Conservation (phyloP, 2,113 vertebrate genomes). For the Budorcas taxicolor region DNA sequence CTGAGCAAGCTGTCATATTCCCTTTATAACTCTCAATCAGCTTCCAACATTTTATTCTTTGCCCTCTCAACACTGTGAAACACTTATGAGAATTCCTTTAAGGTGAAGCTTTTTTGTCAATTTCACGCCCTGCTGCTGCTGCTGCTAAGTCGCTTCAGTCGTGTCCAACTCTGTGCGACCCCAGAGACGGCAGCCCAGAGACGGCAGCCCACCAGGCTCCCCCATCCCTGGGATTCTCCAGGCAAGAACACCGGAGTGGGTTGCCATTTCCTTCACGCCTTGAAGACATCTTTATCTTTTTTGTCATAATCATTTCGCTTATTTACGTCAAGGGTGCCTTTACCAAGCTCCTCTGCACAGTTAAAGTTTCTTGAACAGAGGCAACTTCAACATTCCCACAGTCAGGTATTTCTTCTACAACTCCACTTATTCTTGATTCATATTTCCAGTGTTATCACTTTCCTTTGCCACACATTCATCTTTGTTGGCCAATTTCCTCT, state of each 20-base stretch:
- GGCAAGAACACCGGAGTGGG: too few relatives aligned
- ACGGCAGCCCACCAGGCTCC: too few relatives aligned
- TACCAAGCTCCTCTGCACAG: neutral
- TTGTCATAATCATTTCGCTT: neutral
- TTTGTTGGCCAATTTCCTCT: neutral
- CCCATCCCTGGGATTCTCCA: too few relatives aligned
- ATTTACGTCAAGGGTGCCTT: neutral
- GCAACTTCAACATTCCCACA: neutral
- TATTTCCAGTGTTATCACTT: neutral
- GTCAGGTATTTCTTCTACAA: neutral
- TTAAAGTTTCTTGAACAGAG: neutral
- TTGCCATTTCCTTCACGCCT: neutral
- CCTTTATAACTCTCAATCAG: neutral
- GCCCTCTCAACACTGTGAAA: neutral
- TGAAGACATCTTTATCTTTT: neutral
- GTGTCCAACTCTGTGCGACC: too few relatives aligned
- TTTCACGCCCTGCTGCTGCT: neutral
- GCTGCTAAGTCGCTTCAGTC: too few relatives aligned
- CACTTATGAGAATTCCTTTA: neutral
- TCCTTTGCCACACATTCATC: neutral
- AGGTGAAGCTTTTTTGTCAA: neutral
- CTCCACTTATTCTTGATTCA: neutral
- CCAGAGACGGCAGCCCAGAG: too few relatives aligned
- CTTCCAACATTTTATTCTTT: neutral
- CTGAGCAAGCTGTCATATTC: neutral